Conservation (phyloP, 2,888 invertebrate species). For the Aphodius granarius region DNA sequence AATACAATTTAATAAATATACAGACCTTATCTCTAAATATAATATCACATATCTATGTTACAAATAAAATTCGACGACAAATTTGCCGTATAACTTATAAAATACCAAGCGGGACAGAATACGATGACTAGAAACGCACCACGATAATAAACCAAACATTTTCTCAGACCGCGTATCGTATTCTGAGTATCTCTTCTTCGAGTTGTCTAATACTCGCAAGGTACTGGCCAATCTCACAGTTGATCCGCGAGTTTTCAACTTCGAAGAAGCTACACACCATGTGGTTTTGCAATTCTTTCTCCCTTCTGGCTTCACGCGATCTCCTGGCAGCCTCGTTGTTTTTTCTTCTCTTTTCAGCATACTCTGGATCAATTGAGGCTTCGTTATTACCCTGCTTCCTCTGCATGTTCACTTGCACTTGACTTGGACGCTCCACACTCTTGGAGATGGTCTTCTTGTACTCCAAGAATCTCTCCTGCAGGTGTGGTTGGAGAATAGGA, state of each 20-base stretch:
- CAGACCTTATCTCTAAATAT: not conserved
- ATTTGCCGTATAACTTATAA: too few relatives aligned
- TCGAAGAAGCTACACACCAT: not conserved
- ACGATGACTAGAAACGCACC: not conserved
- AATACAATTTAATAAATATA: not conserved
- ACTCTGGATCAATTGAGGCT: conserved; percentile 67
- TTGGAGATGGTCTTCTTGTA: conserved; percentile 61
- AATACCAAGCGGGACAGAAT: not conserved
- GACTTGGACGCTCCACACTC: not conserved
- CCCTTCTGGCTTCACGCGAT: conserved; percentile 85
- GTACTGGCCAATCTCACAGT: not conserved
- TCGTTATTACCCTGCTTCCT: conserved; percentile 29
- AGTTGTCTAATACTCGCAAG: not conserved
- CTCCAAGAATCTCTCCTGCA: conserved; percentile 60
- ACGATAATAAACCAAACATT: not conserved
- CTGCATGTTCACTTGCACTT: not conserved
- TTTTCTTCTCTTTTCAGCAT: conserved; percentile 84
- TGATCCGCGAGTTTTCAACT: not conserved
- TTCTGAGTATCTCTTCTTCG: not conserved
- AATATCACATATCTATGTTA: not conserved
- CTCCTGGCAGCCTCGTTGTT: conserved; percentile 96
- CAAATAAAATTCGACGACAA: too few relatives aligned
- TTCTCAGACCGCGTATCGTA: not conserved
- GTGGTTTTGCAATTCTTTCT: conserved; percentile 72
- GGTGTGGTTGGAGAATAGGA: conserved; percentile 31